These are phyloP conservation scores for Perodicticus potto DNA, from an alignment of 2,797 vertebrate species.

Conservation along the genomic window DNA sequence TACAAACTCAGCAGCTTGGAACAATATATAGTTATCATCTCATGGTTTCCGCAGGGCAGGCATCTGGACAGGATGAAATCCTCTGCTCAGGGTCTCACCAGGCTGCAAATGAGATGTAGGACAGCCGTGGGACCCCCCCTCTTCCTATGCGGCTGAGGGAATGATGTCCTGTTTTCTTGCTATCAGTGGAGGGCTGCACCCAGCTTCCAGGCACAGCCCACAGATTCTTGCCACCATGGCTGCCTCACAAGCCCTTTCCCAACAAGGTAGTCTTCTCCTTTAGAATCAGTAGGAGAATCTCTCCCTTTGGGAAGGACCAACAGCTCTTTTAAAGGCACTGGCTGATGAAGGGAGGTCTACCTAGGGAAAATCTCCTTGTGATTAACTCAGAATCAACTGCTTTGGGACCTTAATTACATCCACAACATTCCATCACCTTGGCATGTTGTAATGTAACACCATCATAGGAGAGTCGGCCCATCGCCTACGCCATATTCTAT, in stretches of 20 bases:
- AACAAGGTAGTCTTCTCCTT: neutral
- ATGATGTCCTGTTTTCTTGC: neutral
- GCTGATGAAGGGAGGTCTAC: neutral
- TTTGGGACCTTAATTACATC: neutral
- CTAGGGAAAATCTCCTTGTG: neutral
- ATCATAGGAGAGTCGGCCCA: neutral
- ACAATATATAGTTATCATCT: neutral
- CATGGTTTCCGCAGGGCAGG: neutral
- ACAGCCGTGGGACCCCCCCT: neutral
- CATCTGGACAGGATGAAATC: neutral
- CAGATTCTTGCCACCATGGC: accelerated
- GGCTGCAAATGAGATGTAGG: neutral
- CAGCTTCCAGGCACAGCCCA: neutral
- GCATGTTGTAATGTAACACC: neutral
- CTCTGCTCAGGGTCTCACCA: neutral
- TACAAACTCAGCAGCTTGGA: neutral
- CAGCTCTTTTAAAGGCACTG: neutral
- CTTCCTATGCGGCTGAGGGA: neutral
- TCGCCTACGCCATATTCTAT: neutral
- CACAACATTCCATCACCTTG: neutral
- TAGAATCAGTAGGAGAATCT: neutral
- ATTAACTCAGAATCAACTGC: neutral
- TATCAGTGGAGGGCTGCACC: neutral
- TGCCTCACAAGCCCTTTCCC: neutral
- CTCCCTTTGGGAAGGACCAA: neutral